Percentiles rank a stretch among this genome's conserved stretches.
These are phyloP conservation scores for Prunella fulvescens DNA, from an alignment of 2,113 vertebrate genomes.

Conservation along the genomic window DNA sequence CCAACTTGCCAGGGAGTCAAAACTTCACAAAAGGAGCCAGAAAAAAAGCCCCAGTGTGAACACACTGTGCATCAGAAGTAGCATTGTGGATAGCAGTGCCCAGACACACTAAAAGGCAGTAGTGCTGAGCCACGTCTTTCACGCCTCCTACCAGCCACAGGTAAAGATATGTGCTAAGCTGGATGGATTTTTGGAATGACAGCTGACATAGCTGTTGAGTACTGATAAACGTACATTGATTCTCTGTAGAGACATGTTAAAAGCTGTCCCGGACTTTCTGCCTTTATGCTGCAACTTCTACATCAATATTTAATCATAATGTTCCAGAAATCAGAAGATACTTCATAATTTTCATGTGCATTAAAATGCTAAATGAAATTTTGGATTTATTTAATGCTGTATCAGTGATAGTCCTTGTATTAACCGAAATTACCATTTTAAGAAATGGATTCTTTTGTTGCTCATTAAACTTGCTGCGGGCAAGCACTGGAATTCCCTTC, in stretches of 20 bases:
- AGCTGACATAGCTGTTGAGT: conserved; percentile 24
- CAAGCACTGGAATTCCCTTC: conserved; percentile 25
- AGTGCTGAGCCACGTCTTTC: not conserved
- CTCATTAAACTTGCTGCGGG: not conserved
- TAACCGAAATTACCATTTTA: not conserved
- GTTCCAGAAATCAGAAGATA: not conserved
- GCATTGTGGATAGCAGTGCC: not conserved
- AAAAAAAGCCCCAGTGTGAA: not conserved
- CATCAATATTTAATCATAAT: conserved; percentile 33
- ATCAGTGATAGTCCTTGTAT: not conserved
- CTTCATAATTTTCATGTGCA: not conserved
- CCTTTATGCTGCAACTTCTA: not conserved
- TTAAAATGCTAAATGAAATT: not conserved
- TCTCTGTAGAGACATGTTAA: not conserved
- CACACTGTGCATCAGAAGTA: not conserved
- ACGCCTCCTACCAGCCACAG: not conserved
- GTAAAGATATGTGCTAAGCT: not conserved
- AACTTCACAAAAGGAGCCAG: not conserved
- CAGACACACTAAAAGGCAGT: not conserved
- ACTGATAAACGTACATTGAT: conserved; percentile 42
- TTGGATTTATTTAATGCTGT: not conserved
- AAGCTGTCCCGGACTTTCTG: not conserved
- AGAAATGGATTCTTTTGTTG: not conserved
- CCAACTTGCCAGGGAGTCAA: not conserved
- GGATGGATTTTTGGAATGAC: conserved; percentile 36